These are phyloP conservation scores for Sinocyclocheilus anshuiensis DNA, from an alignment of 2,113 vertebrate species.

Conservation along the genomic window DNA sequence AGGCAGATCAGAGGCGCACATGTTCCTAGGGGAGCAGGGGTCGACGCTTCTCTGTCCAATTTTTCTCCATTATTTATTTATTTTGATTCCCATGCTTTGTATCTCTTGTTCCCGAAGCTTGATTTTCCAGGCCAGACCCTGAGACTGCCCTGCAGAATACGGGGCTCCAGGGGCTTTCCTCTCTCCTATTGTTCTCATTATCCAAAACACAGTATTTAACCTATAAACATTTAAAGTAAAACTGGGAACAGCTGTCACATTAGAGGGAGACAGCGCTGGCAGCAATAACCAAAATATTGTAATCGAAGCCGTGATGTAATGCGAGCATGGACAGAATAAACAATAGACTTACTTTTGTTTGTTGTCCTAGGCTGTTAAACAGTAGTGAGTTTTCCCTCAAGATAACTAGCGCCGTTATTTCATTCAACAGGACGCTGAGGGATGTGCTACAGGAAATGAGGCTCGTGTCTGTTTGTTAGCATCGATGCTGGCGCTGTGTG, in stretches of 20 bases:
- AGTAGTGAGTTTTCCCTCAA: conserved; percentile 53
- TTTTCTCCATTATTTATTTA: conserved; percentile 66
- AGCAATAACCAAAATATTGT: conserved; percentile 59
- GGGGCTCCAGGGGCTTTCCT: conserved; percentile 66
- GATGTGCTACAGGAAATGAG: conserved; percentile 33
- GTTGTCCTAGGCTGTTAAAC: conserved; percentile 49
- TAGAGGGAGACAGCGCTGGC: conserved; percentile 59
- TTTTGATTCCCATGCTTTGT: conserved; percentile 43
- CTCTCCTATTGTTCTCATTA: conserved; percentile 63
- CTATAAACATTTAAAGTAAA: conserved; percentile 64
- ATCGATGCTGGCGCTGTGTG: conserved; percentile 40
- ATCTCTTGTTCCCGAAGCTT: conserved; percentile 70
- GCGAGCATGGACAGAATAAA: conserved; percentile 52
- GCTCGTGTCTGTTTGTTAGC: conserved; percentile 39
- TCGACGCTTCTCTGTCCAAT: conserved; percentile 85
- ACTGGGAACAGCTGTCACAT: conserved; percentile 65
- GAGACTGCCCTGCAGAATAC: conserved; percentile 80
- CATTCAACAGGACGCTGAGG: conserved; percentile 2
- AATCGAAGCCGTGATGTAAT: conserved; percentile 58
- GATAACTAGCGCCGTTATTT: conserved; percentile 31
- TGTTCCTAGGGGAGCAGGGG: conserved; percentile 82
- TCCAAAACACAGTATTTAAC: conserved; percentile 68
- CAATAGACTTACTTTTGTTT: conserved; percentile 50
- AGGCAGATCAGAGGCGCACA: conserved; percentile 86
- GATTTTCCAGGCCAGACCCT: conserved; percentile 84